These are phyloP conservation scores for Bombus picipes DNA, from an alignment of 1,140 invertebrate species.

Conservation along the genomic window DNA sequence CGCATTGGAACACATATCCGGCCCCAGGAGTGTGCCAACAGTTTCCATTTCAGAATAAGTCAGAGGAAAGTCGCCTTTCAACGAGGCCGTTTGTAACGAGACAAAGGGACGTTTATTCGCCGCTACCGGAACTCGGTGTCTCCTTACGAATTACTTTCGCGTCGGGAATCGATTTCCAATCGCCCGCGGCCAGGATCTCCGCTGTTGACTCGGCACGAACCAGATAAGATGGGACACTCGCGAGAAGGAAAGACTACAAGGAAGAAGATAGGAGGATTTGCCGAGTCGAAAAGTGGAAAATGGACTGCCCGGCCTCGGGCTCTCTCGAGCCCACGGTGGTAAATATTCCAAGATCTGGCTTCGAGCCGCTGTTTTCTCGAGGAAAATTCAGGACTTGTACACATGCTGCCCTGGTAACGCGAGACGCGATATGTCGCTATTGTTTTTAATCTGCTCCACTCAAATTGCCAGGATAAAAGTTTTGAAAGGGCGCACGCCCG, in stretches of 20 bases:
- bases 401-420: not conserved
- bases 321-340: not conserved
- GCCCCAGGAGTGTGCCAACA: slow-evolving; percentile 15
- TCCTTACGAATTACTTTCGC: slow-evolving; percentile 54
- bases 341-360: slow-evolving; percentile 31
- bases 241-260: not conserved
- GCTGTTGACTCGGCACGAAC: slow-evolving; percentile 43
- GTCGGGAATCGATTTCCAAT: slow-evolving; percentile 67
- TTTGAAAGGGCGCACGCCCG: not conserved
- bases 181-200: slow-evolving; percentile 52
- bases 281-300: slow-evolving; percentile 31
- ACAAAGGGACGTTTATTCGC: slow-evolving; percentile 49
- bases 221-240: slow-evolving; percentile 33
- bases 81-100: slow-evolving; percentile 32
- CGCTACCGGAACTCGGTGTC: slow-evolving; percentile 27
- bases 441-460: slow-evolving; percentile 9
- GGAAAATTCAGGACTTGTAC: not conserved
- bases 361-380: not conserved
- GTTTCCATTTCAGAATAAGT: slow-evolving; percentile 32
- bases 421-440: slow-evolving; percentile 10
- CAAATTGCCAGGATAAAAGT: slow-evolving; percentile 23
- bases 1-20: slow-evolving; percentile 17
- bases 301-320: slow-evolving; percentile 21
- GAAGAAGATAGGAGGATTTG: slow-evolving; percentile 10
- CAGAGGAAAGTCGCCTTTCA: slow-evolving; percentile 9